Evolutionary conservation across 2,113 vertebrate genomes (phyloP).

Genomic region (Lampris incognitus): DNA sequence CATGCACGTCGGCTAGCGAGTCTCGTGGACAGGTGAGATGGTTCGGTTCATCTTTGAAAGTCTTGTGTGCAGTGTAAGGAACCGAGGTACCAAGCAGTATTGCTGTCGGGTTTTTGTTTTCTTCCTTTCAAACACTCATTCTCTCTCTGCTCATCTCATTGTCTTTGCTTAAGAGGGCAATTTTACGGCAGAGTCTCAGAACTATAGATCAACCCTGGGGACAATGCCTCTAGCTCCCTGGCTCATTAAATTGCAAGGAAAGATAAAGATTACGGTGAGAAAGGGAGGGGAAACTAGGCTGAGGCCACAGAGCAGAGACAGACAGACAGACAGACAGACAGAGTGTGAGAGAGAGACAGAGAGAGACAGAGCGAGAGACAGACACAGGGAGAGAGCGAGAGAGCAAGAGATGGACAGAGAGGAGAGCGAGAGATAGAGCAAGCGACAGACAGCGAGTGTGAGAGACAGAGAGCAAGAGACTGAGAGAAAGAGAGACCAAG

Average conservation of each 20-base stretch:
- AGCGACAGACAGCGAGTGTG: no score
- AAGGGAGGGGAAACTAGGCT: conserved; percentile 5
- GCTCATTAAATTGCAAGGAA: conserved; percentile 23
- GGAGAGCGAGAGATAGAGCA: no score
- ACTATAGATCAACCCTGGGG: not conserved
- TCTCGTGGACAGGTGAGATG: not conserved
- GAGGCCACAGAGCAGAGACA: conserved; percentile 13
- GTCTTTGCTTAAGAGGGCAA: not conserved
- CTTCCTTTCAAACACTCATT: not conserved
- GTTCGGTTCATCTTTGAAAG: conserved; percentile 9
- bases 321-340: not conserved
- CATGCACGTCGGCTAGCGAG: not conserved
- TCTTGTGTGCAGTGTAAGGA: no score
- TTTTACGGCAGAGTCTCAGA: not conserved
- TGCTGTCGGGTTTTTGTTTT: not conserved
- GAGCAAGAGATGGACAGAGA: no score
- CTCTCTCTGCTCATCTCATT: not conserved
- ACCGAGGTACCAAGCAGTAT: not conserved
- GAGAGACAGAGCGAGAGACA: no score
- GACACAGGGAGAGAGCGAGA: no score
- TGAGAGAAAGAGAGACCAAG: no score
- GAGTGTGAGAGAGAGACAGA: no score
- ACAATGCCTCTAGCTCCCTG: not conserved
- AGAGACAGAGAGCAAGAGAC: no score
- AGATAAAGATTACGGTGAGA: conserved; percentile 2